phyloP scores from a whole-genome alignment of 2,113 vertebrate genomes.

The Labrus mixtus region DNA sequence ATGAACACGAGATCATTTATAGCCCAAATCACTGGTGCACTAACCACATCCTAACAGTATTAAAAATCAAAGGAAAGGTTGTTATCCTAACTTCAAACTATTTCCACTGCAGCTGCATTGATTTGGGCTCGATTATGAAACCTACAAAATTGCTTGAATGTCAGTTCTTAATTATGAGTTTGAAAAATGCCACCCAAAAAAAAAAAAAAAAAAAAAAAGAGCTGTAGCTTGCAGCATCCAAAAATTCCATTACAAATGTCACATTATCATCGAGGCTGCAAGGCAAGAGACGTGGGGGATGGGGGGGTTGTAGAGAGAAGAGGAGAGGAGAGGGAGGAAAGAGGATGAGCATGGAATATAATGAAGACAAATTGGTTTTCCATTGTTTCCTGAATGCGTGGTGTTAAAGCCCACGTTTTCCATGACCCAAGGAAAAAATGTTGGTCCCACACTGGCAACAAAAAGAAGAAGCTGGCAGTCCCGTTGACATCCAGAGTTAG shows the following conservation, averaged over 20 bases:
- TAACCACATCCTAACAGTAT: not conserved
- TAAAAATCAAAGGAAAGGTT: not conserved
- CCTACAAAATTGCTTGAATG: not conserved
- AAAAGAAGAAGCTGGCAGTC: not conserved
- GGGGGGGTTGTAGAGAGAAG: not conserved
- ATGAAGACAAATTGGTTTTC: conserved; percentile 54
- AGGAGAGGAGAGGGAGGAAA: conserved; percentile 4
- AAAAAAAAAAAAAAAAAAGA: too few species aligned
- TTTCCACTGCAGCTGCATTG: not conserved
- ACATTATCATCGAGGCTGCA: conserved; percentile 26
- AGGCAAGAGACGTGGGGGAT: not conserved
- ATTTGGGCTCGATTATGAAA: conserved; percentile 5
- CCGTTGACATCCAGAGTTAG: too few species aligned
- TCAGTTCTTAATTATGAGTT: conserved; percentile 1
- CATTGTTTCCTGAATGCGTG: conserved; percentile 33
- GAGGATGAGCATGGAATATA: conserved; percentile 8
- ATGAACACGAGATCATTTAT: conserved; percentile 12
- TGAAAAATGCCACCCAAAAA: not conserved
- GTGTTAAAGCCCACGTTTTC: conserved; percentile 37
- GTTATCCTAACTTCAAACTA: not conserved
- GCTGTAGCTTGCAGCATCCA: not conserved
- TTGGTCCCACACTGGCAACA: not conserved
- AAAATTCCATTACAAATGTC: conserved; percentile 24
- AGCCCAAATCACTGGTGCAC: not conserved
- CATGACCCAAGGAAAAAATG: conserved; percentile 20